Conservation (phyloP, 2,888 invertebrate species). For the Pammene aurita region DNA sequence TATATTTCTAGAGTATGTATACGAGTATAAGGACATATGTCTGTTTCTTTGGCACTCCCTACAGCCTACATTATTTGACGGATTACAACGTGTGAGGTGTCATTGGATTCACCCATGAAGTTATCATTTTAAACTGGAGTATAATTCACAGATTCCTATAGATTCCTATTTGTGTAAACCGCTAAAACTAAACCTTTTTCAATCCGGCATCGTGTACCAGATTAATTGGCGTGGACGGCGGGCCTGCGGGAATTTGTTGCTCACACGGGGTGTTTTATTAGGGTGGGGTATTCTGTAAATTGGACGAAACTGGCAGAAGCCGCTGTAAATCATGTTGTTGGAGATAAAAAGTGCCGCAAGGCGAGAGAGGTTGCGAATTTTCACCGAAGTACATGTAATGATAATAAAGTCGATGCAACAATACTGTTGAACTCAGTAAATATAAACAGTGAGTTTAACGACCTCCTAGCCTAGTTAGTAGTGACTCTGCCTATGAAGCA, state of each 20-base stretch:
- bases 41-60: too few relatives aligned
- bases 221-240: conserved; percentile 39
- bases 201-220: conserved; percentile 28
- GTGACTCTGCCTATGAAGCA: too few relatives aligned
- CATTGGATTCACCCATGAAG: too few relatives aligned
- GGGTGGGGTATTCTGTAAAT: conserved; percentile 69
- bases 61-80: too few relatives aligned
- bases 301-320: conserved; percentile 67
- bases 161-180: background rate
- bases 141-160: too few relatives aligned
- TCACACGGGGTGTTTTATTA: conserved; percentile 64
- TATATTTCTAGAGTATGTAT: too few relatives aligned
- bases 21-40: too few relatives aligned
- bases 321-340: conserved; percentile 68
- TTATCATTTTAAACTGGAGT: too few relatives aligned
- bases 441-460: too few relatives aligned
- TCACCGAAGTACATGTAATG: background rate
- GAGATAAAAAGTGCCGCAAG: conserved; percentile 49
- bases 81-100: too few relatives aligned
- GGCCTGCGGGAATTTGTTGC: conserved; percentile 48
- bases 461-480: too few relatives aligned
- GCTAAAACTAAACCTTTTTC: conserved; percentile 22
- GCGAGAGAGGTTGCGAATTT: conserved; percentile 42
- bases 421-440: too few relatives aligned
- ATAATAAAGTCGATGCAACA: background rate